phyloP scores from a whole-genome alignment of 2,797 vertebrate species.

The Neopelma chrysocephalum region DNA sequence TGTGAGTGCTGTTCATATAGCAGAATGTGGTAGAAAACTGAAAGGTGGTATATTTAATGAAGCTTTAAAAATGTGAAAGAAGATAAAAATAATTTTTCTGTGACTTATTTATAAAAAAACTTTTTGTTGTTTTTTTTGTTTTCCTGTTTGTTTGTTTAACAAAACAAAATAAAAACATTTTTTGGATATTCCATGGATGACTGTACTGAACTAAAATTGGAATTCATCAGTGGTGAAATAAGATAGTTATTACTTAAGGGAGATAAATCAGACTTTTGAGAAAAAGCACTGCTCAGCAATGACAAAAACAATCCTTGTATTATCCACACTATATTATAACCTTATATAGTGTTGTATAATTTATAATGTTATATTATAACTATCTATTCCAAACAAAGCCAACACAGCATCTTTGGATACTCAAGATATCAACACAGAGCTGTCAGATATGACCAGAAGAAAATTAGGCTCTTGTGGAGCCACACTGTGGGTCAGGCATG shows the following conservation, averaged over 20 bases:
- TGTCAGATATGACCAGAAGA: neutral
- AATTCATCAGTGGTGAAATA: neutral
- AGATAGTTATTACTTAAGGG: neutral
- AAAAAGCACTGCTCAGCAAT: neutral
- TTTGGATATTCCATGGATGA: neutral
- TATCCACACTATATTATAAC: neutral
- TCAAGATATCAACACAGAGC: neutral
- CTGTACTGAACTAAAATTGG: neutral
- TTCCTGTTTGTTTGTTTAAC: neutral
- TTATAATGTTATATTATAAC: neutral
- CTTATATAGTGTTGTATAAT: neutral
- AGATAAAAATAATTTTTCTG: neutral
- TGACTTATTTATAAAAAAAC: neutral
- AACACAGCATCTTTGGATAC: neutral
- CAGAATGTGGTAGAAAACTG: neutral
- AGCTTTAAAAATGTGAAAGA: neutral
- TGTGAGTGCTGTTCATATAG: neutral
- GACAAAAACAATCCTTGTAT: neutral
- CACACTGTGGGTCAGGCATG: neutral
- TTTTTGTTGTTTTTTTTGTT: neutral
- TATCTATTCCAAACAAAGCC: neutral
- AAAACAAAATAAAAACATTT: neutral
- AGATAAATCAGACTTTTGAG: neutral
- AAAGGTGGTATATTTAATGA: neutral
- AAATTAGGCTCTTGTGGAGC: neutral